Percentiles rank a stretch among this genome's conserved stretches.
Conservation (phyloP, 1,140 invertebrate genomes). For the Formica exsecta region DNA sequence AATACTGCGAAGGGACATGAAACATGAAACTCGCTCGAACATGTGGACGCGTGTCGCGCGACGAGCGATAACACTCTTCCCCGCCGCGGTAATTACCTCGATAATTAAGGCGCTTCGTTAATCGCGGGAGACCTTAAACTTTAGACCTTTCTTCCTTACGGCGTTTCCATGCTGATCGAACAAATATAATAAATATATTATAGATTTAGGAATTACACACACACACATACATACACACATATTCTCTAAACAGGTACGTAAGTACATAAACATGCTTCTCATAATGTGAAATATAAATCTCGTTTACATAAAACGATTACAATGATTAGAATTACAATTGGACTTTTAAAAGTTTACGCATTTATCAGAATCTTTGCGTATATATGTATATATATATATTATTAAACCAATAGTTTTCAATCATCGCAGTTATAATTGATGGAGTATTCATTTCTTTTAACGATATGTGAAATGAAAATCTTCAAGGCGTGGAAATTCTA, state of each 20-base stretch:
- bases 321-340: background rate
- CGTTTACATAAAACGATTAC: background rate
- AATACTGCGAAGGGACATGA: slow-evolving; percentile 32
- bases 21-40: slow-evolving; percentile 68
- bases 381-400: background rate
- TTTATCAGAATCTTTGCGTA: background rate
- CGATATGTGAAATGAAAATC: background rate
- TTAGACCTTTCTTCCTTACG: background rate
- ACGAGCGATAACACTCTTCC: slow-evolving; percentile 62
- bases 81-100: slow-evolving; percentile 66
- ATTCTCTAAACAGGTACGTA: background rate
- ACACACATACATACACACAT: no score
- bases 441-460: background rate
- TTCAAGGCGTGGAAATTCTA: slow-evolving; percentile 7
- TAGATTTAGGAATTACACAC: no score
- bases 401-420: slow-evolving; percentile 12
- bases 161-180: background rate
- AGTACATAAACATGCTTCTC: background rate
- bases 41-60: slow-evolving; percentile 65
- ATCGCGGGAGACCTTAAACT: slow-evolving; percentile 58
- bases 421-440: background rate
- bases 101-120: slow-evolving; percentile 65
- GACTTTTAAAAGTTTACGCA: background rate
- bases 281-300: slow-evolving; percentile 1
- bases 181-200: background rate